Percentiles rank a stretch among this genome's conserved stretches.
These are phyloP conservation scores for Lerista edwardsae DNA, from an alignment of 2,797 vertebrate genomes.

Conservation along the genomic window DNA sequence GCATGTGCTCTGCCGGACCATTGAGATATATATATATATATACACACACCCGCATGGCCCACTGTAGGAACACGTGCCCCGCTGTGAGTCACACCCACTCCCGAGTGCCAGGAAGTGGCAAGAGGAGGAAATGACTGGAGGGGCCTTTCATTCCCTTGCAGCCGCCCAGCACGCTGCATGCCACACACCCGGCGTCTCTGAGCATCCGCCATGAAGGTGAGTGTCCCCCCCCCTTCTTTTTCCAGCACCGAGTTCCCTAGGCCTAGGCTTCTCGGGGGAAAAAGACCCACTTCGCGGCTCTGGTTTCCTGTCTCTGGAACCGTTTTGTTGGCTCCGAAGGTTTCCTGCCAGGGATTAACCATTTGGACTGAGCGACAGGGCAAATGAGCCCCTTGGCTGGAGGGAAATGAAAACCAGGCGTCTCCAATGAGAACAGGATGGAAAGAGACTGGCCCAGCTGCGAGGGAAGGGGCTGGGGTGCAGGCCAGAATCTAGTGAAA, in stretches of 20 bases:
- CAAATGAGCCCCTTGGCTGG: neutral
- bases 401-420: constrained; percentile 26
- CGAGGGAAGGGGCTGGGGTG: too few species aligned
- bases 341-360: constrained; percentile 12
- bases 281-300: neutral
- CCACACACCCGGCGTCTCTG: too few species aligned
- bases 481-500: neutral
- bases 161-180: neutral
- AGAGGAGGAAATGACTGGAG: constrained; percentile 42
- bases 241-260: neutral
- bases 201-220: constrained; percentile 37
- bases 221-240: neutral
- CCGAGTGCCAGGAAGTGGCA: constrained; percentile 36
- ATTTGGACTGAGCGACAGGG: neutral
- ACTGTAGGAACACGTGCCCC: constrained; percentile 35
- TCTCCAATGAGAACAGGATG: neutral
- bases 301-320: constrained; percentile 24
- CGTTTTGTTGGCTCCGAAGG: neutral
- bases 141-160: neutral
- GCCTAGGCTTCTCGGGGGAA: neutral
- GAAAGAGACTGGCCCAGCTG: neutral
- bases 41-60: constrained; percentile 22
- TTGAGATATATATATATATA: constrained; percentile 11
- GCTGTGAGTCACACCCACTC: constrained; percentile 32
- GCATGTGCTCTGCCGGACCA: neutral